These are phyloP conservation scores for Euproctis similis DNA, from an alignment of 2,888 invertebrate species.

Conservation along the genomic window DNA sequence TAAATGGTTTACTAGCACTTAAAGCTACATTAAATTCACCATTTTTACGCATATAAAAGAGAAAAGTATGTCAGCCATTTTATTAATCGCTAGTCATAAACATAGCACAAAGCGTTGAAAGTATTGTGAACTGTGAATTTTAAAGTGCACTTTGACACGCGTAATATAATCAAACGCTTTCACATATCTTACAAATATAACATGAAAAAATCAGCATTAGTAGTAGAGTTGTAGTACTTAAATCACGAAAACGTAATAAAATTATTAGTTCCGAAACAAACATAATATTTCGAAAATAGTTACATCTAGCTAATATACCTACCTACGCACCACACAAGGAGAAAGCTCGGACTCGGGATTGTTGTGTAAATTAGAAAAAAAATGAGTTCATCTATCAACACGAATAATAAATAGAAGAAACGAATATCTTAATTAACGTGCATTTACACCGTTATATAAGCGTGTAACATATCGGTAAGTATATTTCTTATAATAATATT, in stretches of 20 bases:
- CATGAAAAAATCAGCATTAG: constrained; percentile 23
- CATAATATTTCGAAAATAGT: too few relatives aligned
- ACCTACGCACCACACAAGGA: too few relatives aligned
- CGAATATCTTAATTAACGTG: constrained; percentile 53
- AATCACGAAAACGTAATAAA: constrained; percentile 53
- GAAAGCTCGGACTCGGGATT: constrained; percentile 25
- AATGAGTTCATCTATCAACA: constrained; percentile 32
- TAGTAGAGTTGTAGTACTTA: too few relatives aligned
- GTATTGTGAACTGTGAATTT: constrained; percentile 16
- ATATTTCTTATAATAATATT: constrained; percentile 48
- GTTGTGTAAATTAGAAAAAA: constrained; percentile 27
- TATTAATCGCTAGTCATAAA: too few relatives aligned
- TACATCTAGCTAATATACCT: too few relatives aligned
- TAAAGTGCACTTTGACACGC: constrained; percentile 26
- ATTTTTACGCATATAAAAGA: too few relatives aligned
- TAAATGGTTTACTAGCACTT: too few relatives aligned
- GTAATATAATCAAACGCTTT: constrained; percentile 19
- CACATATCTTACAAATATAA: constrained; percentile 21
- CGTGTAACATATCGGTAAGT: constrained; percentile 26
- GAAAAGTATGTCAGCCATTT: too few relatives aligned
- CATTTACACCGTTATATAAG: constrained; percentile 42
- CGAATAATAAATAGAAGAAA: constrained; percentile 38
- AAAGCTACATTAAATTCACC: too few relatives aligned
- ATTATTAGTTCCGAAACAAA: constrained; percentile 35
- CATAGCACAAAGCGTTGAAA: constrained; percentile 1